phyloP scores from a whole-genome alignment of 1,140 invertebrate genomes.

The Drosophila sechellia region DNA sequence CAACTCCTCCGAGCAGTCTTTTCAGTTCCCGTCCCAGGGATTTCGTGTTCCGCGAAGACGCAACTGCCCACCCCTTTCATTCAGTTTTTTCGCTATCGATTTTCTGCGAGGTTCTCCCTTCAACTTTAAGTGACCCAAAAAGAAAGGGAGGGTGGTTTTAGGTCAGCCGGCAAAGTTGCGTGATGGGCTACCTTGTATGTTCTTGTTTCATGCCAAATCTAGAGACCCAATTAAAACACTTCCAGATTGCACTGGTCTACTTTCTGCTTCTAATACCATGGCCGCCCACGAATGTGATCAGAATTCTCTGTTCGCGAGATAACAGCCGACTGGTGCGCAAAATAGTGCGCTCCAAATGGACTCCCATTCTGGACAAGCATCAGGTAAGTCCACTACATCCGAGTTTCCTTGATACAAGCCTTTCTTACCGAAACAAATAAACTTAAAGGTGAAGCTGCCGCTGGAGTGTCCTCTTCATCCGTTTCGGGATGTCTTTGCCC shows the following conservation, averaged over 20 bases:
- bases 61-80: slow-evolving; percentile 11
- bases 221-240: slow-evolving; percentile 10
- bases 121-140: slow-evolving; percentile 74
- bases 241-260: slow-evolving; percentile 71
- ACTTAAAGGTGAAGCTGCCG: slow-evolving; percentile 87
- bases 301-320: slow-evolving; percentile 94
- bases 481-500: slow-evolving; percentile 93
- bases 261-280: slow-evolving; percentile 89
- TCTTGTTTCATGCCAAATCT: slow-evolving; percentile 8
- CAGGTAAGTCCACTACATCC: slow-evolving; percentile 85
- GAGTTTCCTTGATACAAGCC: background rate
- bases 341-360: slow-evolving; percentile 95
- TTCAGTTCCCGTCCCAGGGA: slow-evolving; percentile 10
- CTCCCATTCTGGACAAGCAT: slow-evolving; percentile 93
- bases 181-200: slow-evolving; percentile 13
- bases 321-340: slow-evolving; percentile 94
- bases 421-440: background rate
- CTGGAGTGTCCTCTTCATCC: slow-evolving; percentile 95
- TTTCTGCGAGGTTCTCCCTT: slow-evolving; percentile 55
- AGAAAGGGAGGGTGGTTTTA: slow-evolving; percentile 28
- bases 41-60: slow-evolving; percentile 13
- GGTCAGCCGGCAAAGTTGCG: slow-evolving; percentile 63
- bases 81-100: slow-evolving; percentile 56
- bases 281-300: slow-evolving; percentile 93
- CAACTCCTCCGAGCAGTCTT: background rate